Conservation (phyloP, 2,113 vertebrate genomes). For the Alligator sinensis region DNA sequence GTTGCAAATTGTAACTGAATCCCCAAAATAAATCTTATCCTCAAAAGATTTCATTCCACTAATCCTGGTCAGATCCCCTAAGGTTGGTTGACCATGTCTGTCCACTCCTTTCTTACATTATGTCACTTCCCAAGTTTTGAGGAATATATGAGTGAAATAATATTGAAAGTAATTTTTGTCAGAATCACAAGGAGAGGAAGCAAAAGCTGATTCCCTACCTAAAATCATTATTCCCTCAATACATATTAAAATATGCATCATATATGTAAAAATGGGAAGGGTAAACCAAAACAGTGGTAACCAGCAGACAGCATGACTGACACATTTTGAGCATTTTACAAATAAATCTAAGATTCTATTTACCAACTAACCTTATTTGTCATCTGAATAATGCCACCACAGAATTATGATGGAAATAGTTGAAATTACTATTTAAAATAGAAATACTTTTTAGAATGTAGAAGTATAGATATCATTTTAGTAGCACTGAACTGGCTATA, state of each 20-base stretch:
- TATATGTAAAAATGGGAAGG: neutral
- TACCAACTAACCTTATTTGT: neutral
- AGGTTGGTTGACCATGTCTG: neutral
- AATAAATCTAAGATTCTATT: neutral
- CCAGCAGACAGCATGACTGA: neutral
- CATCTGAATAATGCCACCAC: neutral
- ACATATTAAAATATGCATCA: neutral
- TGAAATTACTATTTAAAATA: neutral
- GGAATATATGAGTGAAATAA: neutral
- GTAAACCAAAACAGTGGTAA: fast-evolving
- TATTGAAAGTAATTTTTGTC: neutral
- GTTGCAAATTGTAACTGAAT: neutral
- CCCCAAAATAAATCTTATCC: neutral
- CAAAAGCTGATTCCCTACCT: neutral
- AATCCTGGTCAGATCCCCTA: neutral
- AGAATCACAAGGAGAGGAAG: neutral
- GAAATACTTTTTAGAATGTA: neutral
- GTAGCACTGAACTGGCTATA: neutral
- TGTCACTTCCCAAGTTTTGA: neutral
- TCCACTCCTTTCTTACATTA: neutral
- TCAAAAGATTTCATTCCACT: neutral
- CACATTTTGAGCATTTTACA: neutral
- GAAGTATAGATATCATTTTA: fast-evolving
- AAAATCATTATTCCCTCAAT: neutral
- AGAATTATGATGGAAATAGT: neutral